Evolutionary conservation across 1,140 invertebrate species (phyloP).

Genomic region (Lerema accius): DNA sequence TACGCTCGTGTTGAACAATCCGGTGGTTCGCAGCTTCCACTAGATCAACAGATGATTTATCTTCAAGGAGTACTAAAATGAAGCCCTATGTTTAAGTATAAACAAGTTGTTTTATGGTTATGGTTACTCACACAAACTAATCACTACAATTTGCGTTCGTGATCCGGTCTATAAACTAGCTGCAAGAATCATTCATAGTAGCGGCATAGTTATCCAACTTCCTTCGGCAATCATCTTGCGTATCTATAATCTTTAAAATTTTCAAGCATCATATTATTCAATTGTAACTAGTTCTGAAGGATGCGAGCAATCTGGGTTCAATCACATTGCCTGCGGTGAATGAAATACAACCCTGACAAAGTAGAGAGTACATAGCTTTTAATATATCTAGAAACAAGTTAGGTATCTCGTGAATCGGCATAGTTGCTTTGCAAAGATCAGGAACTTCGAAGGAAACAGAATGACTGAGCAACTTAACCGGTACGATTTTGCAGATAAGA

Average conservation of each 20-base stretch:
- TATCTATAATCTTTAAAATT: constrained; percentile 30
- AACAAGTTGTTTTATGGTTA: constrained; percentile 25
- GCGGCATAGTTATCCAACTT: constrained; percentile 9
- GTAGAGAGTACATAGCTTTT: constrained; percentile 36
- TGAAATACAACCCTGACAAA: constrained; percentile 59
- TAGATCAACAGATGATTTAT: neutral
- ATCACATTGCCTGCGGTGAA: constrained; percentile 71
- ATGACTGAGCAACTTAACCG: constrained; percentile 42
- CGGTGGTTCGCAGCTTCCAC: neutral
- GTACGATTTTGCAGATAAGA: constrained; percentile 66
- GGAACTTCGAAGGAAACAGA: constrained; percentile 52
- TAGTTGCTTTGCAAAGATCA: constrained; percentile 41
- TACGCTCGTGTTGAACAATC: neutral
- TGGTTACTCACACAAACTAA: constrained; percentile 11
- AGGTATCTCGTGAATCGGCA: constrained; percentile 38
- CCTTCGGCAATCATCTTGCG: constrained; percentile 15
- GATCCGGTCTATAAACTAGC: constrained; percentile 27
- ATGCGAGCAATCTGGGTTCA: constrained; percentile 68
- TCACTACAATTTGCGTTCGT: constrained; percentile 17
- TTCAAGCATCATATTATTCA: constrained; percentile 35
- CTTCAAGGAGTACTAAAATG: constrained; percentile 12
- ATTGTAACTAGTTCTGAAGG: constrained; percentile 67
- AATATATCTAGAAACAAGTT: constrained; percentile 17
- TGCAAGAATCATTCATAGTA: constrained; percentile 14
- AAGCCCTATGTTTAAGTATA: constrained; percentile 26